Evolutionary conservation across 2,888 invertebrate genomes (phyloP).

Genomic region (Lasioglossum marginatum): DNA sequence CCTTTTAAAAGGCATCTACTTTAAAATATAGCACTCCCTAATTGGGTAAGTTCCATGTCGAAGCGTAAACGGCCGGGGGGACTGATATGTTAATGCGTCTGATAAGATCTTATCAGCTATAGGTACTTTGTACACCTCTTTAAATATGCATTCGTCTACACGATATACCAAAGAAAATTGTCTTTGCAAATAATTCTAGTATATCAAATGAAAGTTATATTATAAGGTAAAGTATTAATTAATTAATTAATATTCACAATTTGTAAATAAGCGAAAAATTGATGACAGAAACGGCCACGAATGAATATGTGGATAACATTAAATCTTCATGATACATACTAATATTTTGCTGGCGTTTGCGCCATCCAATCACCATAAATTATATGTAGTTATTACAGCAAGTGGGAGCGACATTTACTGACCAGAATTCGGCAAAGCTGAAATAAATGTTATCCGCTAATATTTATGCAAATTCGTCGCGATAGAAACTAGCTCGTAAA

Average conservation of each 20-base stretch:
- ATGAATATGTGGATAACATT: not conserved
- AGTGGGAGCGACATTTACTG: not conserved
- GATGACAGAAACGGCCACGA: not conserved
- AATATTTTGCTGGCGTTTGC: not conserved
- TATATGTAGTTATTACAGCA: not conserved
- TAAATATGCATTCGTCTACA: not conserved
- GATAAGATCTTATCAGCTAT: not conserved
- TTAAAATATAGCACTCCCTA: not conserved
- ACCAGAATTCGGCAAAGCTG: constrained; percentile 6
- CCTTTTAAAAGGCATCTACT: not conserved
- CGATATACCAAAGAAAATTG: not conserved
- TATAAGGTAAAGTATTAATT: no score
- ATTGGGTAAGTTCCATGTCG: not conserved
- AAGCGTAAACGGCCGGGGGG: not conserved
- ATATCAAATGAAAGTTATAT: no score
- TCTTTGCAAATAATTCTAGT: not conserved
- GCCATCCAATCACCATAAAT: not conserved
- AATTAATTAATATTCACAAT: not conserved
- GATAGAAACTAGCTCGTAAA: not conserved
- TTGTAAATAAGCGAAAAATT: not conserved
- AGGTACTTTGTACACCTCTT: not conserved
- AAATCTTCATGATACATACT: not conserved
- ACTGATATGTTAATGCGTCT: not conserved
- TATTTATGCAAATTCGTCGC: constrained; percentile 1
- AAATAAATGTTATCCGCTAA: not conserved